phyloP scores from a whole-genome alignment of 2,797 vertebrate genomes.

The Xenopus petersii region DNA sequence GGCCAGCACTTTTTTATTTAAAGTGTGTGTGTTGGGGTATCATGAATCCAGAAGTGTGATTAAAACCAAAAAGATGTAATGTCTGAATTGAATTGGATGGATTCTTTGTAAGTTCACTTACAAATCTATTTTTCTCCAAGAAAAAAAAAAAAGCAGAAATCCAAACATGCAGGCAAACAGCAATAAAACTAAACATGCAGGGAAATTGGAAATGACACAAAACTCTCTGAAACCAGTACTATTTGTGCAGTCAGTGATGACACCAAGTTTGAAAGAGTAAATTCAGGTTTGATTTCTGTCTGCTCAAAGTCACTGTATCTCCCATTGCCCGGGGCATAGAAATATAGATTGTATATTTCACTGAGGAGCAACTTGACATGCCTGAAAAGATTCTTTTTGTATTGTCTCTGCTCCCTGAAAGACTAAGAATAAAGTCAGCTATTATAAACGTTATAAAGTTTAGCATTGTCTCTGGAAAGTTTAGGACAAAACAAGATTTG shows the following conservation, averaged over 20 bases:
- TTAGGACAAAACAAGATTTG: neutral
- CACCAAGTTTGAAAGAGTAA: neutral
- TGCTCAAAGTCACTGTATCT: constrained; percentile 2
- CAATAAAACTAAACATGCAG: neutral
- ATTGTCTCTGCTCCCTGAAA: neutral
- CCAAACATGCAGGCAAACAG: too few species aligned
- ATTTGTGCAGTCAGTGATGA: neutral
- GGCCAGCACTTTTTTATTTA: too few species aligned
- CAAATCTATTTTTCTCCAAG: too few species aligned
- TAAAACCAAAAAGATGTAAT: too few species aligned
- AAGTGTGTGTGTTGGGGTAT: too few species aligned
- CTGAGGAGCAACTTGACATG: neutral
- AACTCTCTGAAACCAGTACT: neutral
- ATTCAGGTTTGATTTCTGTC: neutral
- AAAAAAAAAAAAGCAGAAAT: too few species aligned
- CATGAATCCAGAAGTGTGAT: too few species aligned
- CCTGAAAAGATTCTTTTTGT: neutral
- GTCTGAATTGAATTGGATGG: too few species aligned
- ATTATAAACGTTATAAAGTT: neutral
- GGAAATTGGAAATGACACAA: neutral
- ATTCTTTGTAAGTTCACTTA: too few species aligned
- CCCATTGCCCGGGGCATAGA: neutral
- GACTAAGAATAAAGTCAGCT: neutral
- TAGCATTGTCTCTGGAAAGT: neutral
- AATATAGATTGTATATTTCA: neutral